phyloP scores from a whole-genome alignment of 2,113 vertebrate species.

The Ondatra zibethicus region DNA sequence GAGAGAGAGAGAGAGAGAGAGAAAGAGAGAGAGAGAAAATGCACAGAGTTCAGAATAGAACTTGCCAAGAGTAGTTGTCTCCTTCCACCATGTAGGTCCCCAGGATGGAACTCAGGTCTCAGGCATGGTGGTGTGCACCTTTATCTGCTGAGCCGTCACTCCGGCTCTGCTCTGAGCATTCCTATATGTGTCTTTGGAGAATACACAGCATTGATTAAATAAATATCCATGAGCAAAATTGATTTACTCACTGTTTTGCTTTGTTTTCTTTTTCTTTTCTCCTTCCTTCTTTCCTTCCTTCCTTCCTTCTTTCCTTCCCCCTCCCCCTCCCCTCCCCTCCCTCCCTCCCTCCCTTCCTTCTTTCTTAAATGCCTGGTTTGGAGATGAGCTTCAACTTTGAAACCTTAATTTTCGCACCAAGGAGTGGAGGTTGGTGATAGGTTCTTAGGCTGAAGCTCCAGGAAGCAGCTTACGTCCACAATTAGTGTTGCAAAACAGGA shows the following conservation, averaged over 20 bases:
- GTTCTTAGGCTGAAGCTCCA: not conserved
- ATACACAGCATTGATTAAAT: not conserved
- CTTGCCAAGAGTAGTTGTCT: not conserved
- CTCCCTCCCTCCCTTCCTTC: not conserved
- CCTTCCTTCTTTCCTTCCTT: too few relatives aligned
- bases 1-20: not conserved
- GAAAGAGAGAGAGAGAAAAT: not conserved
- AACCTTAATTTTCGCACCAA: not conserved
- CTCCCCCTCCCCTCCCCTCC: fast-evolving
- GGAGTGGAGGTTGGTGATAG: not conserved
- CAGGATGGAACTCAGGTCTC: not conserved
- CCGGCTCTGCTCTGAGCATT: not conserved
- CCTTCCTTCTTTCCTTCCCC: not conserved
- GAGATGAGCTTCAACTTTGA: not conserved
- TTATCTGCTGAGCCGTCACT: not conserved
- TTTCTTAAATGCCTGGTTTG: not conserved
- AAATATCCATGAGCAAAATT: not conserved
- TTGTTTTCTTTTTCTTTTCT: not conserved
- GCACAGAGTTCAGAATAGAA: not conserved
- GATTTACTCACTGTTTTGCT: not conserved
- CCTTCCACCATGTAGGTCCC: not conserved
- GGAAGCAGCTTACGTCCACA: not conserved
- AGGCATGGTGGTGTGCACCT: not conserved
- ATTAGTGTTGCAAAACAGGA: constrained; percentile 8
- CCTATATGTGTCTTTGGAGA: not conserved